Evolutionary conservation across 2,113 vertebrate species (phyloP), one percentile per base, ranked within the genome.

Genomic region (Lasiurus borealis): DNA sequence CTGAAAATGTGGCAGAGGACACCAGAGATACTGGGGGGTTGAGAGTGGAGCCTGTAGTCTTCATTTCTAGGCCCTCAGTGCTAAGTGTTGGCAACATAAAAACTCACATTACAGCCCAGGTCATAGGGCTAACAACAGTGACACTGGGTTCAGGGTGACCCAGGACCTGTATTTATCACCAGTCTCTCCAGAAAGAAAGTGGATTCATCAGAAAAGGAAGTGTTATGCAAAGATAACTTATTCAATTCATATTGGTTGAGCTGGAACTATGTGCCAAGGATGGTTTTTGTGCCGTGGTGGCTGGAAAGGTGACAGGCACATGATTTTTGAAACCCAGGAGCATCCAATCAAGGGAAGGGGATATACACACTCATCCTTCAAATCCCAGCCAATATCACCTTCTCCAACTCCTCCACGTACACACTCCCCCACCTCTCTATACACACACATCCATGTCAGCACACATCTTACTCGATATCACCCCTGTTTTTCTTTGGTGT

Each of bases 1-100:
- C 27, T 91, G 46, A 36, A 96, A 89, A 95, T 44, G 80, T 0
- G 15, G 16, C 46, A 73, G 9, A 95, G 10, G 78, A 95, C 96
- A 46, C 21, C 71, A 83, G 0, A 88, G 29, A 72, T 25, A 1
- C 10, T 14, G 44, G 14, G 6, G 12, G 10, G 62, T 83, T 40
- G 5, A 85, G 19, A 31, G 5, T 3, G 0, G 29, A 89, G 44
- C 0, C 12, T 23, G 5, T 2, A 6, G 14, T 9, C 3, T 52
- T 84, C 4, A 31, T 86, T 50, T 64, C 50, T 34, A 18, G 27
- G n/a, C 44, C 44, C 31, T 72, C 18, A 6, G 21, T 8, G 29
- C 27, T 34, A 75, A 40, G 16, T 23, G 36, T 46, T 3, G 21
- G 44, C 57, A 44, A 44, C 27, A 36, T 14, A 83, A 25, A 27